phyloP scores from a whole-genome alignment of 1,140 invertebrate species.

The Thaumetopoea pityocampa region DNA sequence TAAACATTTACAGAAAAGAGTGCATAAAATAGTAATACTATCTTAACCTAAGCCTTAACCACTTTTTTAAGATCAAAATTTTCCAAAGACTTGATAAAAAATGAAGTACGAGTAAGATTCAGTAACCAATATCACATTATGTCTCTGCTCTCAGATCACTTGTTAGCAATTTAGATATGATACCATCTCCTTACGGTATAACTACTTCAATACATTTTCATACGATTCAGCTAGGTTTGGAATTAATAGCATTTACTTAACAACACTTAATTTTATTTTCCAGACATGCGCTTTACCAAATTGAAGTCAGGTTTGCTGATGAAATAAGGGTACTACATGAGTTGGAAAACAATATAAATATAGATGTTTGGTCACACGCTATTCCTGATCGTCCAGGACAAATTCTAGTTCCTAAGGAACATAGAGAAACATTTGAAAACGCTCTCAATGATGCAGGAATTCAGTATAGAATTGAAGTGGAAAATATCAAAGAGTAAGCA shows the following conservation, averaged over 20 bases:
- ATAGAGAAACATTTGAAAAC: conserved; percentile 9
- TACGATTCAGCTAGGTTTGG: no score
- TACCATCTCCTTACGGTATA: no score
- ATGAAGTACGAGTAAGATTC: no score
- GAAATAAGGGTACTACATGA: conserved; percentile 9
- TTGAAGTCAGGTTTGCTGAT: conserved; percentile 11
- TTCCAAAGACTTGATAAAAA: no score
- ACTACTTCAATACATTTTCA: no score
- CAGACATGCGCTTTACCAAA: conserved; percentile 20
- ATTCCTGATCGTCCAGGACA: conserved; percentile 9
- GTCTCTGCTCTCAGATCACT: no score
- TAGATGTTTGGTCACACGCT: conserved; percentile 26
- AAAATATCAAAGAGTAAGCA: conserved; percentile 32
- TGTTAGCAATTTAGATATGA: no score
- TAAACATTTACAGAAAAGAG: no score
- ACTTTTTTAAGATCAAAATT: no score
- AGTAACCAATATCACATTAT: no score
- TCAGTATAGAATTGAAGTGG: conserved; percentile 14
- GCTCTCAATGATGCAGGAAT: conserved; percentile 14
- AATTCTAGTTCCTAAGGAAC: conserved; percentile 14
- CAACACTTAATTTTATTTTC: background rate
- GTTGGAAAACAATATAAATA: conserved; percentile 6
- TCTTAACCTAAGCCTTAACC: no score
- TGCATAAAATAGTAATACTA: no score
- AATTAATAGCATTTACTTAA: background rate